Evolutionary conservation across 2,888 invertebrate species (phyloP).

Genomic region (Atrina japonica): DNA sequence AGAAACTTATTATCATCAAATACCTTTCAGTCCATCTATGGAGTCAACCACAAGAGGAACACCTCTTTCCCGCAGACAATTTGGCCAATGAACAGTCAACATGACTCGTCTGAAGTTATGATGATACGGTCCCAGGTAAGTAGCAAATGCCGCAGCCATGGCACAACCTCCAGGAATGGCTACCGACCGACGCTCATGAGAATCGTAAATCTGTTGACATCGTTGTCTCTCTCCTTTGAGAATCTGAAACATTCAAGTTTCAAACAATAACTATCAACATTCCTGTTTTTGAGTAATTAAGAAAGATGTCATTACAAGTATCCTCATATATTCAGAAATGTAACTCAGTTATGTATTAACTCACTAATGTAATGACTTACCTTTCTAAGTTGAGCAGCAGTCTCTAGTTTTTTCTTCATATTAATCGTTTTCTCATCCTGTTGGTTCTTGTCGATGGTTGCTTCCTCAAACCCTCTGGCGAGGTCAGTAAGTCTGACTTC

Average conservation of each 20-base stretch:
- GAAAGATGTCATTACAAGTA: too few relatives aligned
- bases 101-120: slow-evolving; percentile 78
- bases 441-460: slow-evolving; percentile 80
- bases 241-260: slow-evolving; percentile 66
- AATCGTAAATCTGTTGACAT: slow-evolving; percentile 77
- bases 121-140: slow-evolving; percentile 79
- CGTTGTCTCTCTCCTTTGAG: slow-evolving; percentile 70
- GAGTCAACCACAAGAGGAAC: slow-evolving; percentile 79
- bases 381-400: slow-evolving; percentile 77
- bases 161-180: slow-evolving; percentile 77
- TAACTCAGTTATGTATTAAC: too few relatives aligned
- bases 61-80: slow-evolving; percentile 79
- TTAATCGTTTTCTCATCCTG: slow-evolving; percentile 79
- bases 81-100: slow-evolving; percentile 80
- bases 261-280: too few relatives aligned
- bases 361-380: slow-evolving; percentile 60
- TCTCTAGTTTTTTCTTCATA: slow-evolving; percentile 79
- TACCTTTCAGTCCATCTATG: slow-evolving; percentile 77
- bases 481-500: slow-evolving; percentile 78
- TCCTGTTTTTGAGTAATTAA: too few relatives aligned
- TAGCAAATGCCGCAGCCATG: slow-evolving; percentile 77
- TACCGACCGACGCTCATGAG: slow-evolving; percentile 67
- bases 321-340: too few relatives aligned
- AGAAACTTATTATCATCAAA: too few relatives aligned
- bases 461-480: slow-evolving; percentile 80